Base-by-base conservation (phyloP, 2,888 invertebrate genomes). In the Apoda limacodes region DNA sequence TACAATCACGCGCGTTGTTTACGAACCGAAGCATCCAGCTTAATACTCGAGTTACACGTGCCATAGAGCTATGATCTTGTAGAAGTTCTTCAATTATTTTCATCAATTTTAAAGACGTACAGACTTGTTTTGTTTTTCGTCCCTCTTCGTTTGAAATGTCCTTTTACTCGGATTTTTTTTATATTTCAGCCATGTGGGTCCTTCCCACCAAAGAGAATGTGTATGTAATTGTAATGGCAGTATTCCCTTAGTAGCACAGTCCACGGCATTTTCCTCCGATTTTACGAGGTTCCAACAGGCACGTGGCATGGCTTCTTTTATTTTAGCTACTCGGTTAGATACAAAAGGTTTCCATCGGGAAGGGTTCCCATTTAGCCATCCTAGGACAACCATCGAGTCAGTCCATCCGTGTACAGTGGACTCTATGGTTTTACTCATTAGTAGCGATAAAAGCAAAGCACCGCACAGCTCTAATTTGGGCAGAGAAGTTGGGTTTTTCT, bases 371-470 rank as follows among this genome's bases (percentile, higher is more conserved):
- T n/a, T n/a, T n/a, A n/a, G n/a, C n/a, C n/a, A n/a, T n/a, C n/a
- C n/a, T n/a, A n/a, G n/a, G n/a, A 39, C 39, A 5, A 42, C 37
- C 3, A 35, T 24, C 1, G 41, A 41, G 34, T 45, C 45, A 3
- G 34, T 28, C 40, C 40, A 46, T 4, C 35, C 40, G 5, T 19
- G 20, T 4, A 37, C 17, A 3, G 22, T 30, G 3, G 32, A 9
- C 3, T 30, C 21, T 7, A 4, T 25, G 2, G 28, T 12, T 23
- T 43, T 40, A 2, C 32, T 22, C 2, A 44, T 13, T 5, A 44
- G 33, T 15, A 32, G 23, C 0, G 39, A 24, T 9, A 42, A 13
- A 5, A 45, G 26, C 10, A 35, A 9, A 1, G 46, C 43, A 4
- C 40, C 44, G n/a, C 31, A 13, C n/a, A n/a, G n/a, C n/a, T n/a